These are phyloP conservation scores for Strix aluco DNA, from an alignment of 2,113 vertebrate genomes.

Conservation along the genomic window DNA sequence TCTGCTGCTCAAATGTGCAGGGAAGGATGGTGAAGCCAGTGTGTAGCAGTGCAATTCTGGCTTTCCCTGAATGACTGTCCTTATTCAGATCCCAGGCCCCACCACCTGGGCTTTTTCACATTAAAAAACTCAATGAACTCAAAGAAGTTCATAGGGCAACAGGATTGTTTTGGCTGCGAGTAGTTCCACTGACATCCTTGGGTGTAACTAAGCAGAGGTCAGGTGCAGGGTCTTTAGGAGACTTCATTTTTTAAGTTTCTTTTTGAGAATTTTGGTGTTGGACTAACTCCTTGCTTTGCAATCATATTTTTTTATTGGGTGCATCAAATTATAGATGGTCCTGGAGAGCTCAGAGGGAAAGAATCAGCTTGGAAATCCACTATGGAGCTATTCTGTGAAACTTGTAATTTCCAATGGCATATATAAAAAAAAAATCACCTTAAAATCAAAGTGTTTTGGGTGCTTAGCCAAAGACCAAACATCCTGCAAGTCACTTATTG, in stretches of 20 bases:
- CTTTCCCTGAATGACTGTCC: not conserved
- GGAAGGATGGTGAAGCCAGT: not conserved
- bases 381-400: not conserved
- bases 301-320: accelerated
- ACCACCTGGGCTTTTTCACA: not conserved
- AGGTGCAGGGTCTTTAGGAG: not conserved
- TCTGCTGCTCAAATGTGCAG: not conserved
- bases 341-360: not conserved
- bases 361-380: not conserved
- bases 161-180: not conserved
- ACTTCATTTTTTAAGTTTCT: not conserved
- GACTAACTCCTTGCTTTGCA: not conserved
- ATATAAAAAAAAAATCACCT: too few relatives aligned
- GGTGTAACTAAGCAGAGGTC: not conserved
- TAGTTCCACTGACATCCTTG: not conserved
- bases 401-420: not conserved
- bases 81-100: not conserved
- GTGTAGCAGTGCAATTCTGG: accelerated
- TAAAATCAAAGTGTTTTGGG: not conserved
- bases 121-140: not conserved
- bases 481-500: not conserved
- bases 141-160: not conserved
- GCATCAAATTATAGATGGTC: not conserved
- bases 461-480: not conserved
- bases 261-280: not conserved